Base-by-base conservation (phyloP, 2,888 invertebrate genomes). In the Labia minor region DNA sequence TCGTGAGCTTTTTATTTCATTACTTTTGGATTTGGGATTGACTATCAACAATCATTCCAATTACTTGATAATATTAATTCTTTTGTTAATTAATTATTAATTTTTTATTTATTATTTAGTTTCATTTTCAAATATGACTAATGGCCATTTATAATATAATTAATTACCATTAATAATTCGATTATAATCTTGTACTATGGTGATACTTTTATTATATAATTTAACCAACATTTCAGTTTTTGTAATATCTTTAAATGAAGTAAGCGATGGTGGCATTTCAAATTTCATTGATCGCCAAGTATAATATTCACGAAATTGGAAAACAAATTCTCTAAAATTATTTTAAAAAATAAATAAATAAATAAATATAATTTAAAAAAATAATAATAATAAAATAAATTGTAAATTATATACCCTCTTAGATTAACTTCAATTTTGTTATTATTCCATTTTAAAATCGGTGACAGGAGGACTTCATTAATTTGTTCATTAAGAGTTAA, bases 161-260 rank as follows among this genome's bases (percentile, higher is more conserved):
- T 1, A 65, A 70, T 68, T 70, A 78, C 78, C 74, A 66, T 79
- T 82, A 62, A 93, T 77, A 62, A 93, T 90, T 74, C 86, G 85
- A 76, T 92, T 92, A 76, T 90, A 91, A 26, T 88, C 86, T 63
- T 86, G 80, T 0, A 88, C 87, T 0, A 92, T 86, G 0, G 85
- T 83, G 20, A 88, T 10, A 80, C 74, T 33, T 75, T 26, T 19
- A 1, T 1, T 19, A 16, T 33, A 66, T 62, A 62, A 14, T 66
- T 62, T 33, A 21, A 33, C 26, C 62, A 61, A 18, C 37, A 10
- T 33, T 21, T 8, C 21, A 16, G 14, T 33, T 4, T 2, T 37
- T 37, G 68, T 75, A 74, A 74, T 6, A 33, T 33, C 33, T 33
- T 11, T 6, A 33, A 33, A 11, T 8, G 33, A 6, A 6, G 33